Evolutionary conservation across 2,113 vertebrate genomes (phyloP), one percentile per base, ranked within the genome.

Genomic region (Pseudorasbora parva): DNA sequence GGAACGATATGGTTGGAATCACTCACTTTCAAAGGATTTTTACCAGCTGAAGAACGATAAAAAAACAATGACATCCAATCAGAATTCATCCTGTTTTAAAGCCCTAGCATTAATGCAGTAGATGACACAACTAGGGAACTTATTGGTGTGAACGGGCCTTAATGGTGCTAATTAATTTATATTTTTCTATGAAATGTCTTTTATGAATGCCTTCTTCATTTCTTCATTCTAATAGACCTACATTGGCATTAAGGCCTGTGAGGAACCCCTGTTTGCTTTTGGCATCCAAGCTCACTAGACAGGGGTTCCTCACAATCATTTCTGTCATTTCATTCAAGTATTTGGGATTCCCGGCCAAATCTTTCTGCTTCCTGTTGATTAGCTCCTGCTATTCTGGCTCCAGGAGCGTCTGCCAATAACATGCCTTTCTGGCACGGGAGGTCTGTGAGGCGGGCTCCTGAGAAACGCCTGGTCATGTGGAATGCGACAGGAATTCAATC

Each of bases 351-450:
- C 68, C 43, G 47, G 83, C 83, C 78, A 92, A 92, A 90, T 87
- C 88, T 89, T 90, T 88, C 88, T 81, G 75, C 86, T 80, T 89
- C 88, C 88, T 93, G 88, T 89, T 77, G 82, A 88, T 90, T 89
- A 88, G 89, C 86, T 89, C 59, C 87, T 86, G 85, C 89, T 86
- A 88, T 88, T 91, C 87, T 82, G 85, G 90, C 87, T 91, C 87
- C 57, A 80, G 37, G 57, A 79, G 76, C 43, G 47, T 30, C 21
- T 83, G 78, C 71, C 82, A 85, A 21, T 47, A 51, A 75, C 83
- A 66, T 59, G 76, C 49, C 47, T 19, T 83, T 91, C 87, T 91
- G 87, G 91, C 87, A 89, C 78, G 27, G 56, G 12, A 19, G 57
- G 72, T 83, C 49, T 41, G 72, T 41, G 27, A 72, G 73, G 45